Evolutionary conservation across 2,888 invertebrate species (phyloP).

Genomic region (Prostheceraeus crozeri): DNA sequence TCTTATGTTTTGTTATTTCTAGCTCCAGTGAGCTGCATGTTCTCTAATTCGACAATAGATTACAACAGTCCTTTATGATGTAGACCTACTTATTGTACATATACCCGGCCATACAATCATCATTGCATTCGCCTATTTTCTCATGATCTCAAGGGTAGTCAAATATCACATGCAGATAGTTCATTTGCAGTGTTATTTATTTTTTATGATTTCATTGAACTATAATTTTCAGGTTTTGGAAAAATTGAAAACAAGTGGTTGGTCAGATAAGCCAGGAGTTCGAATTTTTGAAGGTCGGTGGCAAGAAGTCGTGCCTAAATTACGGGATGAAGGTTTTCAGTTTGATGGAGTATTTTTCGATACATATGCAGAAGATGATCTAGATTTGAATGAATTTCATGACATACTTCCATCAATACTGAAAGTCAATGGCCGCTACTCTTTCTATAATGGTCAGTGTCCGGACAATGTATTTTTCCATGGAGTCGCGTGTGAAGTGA

Average conservation of each 20-base stretch:
- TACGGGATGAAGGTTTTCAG: not conserved
- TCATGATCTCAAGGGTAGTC: too few relatives aligned
- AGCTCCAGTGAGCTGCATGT: too few relatives aligned
- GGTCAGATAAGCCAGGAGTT: constrained; percentile 37
- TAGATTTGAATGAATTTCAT: constrained; percentile 36
- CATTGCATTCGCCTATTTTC: too few relatives aligned
- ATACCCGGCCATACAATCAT: too few relatives aligned
- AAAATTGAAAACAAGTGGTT: constrained; percentile 25
- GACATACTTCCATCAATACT: constrained; percentile 27
- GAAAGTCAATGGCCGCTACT: constrained; percentile 34
- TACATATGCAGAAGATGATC: constrained; percentile 38
- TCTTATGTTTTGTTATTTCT: too few relatives aligned
- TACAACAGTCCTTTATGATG: too few relatives aligned
- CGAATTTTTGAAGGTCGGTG: constrained; percentile 31
- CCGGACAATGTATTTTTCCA: constrained; percentile 39
- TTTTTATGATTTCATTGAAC: too few relatives aligned
- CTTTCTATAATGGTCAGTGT: constrained; percentile 38
- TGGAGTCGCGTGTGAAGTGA: constrained; percentile 37
- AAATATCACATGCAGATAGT: too few relatives aligned
- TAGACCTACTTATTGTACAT: too few relatives aligned
- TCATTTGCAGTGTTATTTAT: too few relatives aligned
- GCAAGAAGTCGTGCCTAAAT: constrained; percentile 30
- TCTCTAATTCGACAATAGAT: too few relatives aligned
- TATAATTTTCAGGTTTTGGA: constrained; percentile 35
- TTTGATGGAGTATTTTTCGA: constrained; percentile 39